Evolutionary conservation across 2,113 vertebrate species (phyloP), one percentile per base, ranked within the genome.

Genomic region (Bettongia penicillata): DNA sequence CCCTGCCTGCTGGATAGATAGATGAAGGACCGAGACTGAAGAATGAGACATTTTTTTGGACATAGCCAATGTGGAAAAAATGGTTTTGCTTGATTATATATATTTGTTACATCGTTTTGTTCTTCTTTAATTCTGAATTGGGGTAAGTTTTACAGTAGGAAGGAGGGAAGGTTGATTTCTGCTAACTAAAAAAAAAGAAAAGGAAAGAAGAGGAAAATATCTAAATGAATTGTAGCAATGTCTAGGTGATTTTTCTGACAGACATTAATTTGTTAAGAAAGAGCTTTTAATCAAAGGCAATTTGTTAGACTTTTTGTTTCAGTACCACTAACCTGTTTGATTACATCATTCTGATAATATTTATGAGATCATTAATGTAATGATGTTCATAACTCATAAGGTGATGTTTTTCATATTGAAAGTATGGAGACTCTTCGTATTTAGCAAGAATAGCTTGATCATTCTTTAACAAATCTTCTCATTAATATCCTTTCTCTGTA

Each of bases 351-450:
- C 48, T 84, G 91, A n/a, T 1, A 89, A 94, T 37, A 48, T 51
- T 93, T 95, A 28, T 37, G 95, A 61, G 91, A 96, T 14, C 0
- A 4, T 49, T 92, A 90, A 91, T 96, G 47, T 90, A 94, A 90
- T 94, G 9, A 0, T 92, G 53, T 55, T 55, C 26, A 55, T 94
- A 94, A 16, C 53, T 96, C 94, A 68, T 31, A 2, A 94, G 49
- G 55, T 26, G 4, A 43, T 47, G 43, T 61, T 89, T 53, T 91
- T 97, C 8, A 43, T 14, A 47, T 90, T 49, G 84, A 94, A 91
- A 96, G 96, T 95, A 53, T 95, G 90, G 97, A 96, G 37, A 49
- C 12, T 92, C 96, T 97, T 90, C 91, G 96, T 95, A 96, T n/a
- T 51, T 96, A 77, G 55, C 91, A 92, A 91, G 61, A 96, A 89